These are phyloP conservation scores for Esperia sulphurella DNA, from an alignment of 2,888 invertebrate genomes.

Conservation along the genomic window DNA sequence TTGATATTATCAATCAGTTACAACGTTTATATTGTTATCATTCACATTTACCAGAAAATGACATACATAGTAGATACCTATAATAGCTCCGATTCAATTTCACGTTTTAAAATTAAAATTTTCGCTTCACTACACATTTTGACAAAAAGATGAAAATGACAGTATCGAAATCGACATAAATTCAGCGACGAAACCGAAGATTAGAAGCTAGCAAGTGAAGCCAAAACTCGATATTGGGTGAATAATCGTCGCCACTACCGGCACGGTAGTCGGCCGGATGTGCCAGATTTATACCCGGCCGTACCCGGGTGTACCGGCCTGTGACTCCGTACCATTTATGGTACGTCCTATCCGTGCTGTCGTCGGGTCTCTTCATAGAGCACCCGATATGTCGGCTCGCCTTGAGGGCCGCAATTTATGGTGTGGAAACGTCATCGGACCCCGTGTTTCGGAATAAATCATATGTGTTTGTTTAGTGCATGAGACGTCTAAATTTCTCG, in stretches of 20 bases:
- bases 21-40: too few relatives aligned
- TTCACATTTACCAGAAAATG: too few relatives aligned
- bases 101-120: conserved; percentile 3
- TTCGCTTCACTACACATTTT: neutral
- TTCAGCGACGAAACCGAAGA: conserved; percentile 67
- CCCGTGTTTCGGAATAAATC: conserved; percentile 70
- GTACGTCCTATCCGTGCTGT: conserved; percentile 53
- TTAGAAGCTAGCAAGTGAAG: conserved; percentile 73
- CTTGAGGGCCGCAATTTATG: conserved; percentile 76
- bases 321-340: conserved; percentile 33
- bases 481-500: conserved; percentile 56
- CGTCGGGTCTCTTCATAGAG: conserved; percentile 70
- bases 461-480: conserved; percentile 65
- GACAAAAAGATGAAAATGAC: conserved; percentile 17
- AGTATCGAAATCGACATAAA: conserved; percentile 45
- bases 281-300: conserved; percentile 72
- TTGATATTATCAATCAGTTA: too few relatives aligned
- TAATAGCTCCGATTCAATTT: neutral
- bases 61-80: too few relatives aligned
- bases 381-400: conserved; percentile 67
- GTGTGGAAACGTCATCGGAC: conserved; percentile 74
- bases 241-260: conserved; percentile 78
- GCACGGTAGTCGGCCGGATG: conserved; percentile 73
- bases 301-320: conserved; percentile 38
- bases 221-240: conserved; percentile 79